Conservation (phyloP, 2,888 invertebrate species). For the Mesorhabditis spiculigera region DNA sequence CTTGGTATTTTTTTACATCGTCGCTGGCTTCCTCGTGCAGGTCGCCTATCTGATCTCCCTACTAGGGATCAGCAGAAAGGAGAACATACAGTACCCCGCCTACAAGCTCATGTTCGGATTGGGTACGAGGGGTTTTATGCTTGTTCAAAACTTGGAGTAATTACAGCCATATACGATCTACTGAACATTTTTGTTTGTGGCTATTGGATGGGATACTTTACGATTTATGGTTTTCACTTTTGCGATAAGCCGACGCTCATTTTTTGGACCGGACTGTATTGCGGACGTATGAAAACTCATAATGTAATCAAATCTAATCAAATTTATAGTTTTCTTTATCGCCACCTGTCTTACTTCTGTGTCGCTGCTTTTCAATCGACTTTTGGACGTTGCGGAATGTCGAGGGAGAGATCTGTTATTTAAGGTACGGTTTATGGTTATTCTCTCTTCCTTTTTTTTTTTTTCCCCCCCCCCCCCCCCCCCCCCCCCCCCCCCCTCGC, state of each 20-base stretch:
- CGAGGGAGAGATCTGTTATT: background rate
- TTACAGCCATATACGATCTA: no score
- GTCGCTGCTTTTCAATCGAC: background rate
- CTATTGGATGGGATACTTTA: background rate
- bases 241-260: background rate
- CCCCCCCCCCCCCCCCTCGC: no score
- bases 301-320: background rate
- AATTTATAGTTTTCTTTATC: background rate
- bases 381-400: background rate
- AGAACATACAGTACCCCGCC: background rate
- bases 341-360: background rate
- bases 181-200: no score
- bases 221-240: background rate
- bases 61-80: background rate
- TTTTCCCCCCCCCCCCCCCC: no score
- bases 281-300: background rate
- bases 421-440: background rate
- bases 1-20: no score
- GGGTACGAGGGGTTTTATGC: background rate
- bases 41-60: conserved; percentile 1
- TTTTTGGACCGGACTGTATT: background rate
- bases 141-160: background rate
- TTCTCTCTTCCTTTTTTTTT: background rate
- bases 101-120: background rate
- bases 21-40: background rate